Evolutionary conservation across 1,140 invertebrate genomes (phyloP), one percentile per base, ranked within the genome.

Genomic region (Bombus difficillimus): DNA sequence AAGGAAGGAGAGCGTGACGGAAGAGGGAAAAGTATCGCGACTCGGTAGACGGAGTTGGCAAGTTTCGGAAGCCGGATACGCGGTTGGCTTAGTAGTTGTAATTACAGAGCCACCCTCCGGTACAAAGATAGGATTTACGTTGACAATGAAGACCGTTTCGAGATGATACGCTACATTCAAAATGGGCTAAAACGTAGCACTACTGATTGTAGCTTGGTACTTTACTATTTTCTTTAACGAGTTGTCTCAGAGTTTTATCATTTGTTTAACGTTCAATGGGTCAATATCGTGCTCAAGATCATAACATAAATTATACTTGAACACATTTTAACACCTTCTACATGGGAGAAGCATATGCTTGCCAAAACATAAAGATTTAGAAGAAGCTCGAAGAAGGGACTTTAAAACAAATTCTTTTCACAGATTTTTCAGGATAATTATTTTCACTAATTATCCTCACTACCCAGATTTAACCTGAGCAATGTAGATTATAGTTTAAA

Each of bases 41-140:
- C 13, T 43, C 39, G 47, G 47, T 53, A 53, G 18, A 22, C 28
- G 9, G n/a, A 53, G 28, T 83, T 83, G 62, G 62, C 43, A 53
- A 83, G 73, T 77, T 77, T 77, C 37, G 25, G 18, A 32, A 28
- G 28, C 22, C 34, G 81, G 72, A 66, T 83, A 66, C 28, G 18
- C 43, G 43, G 73, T 83, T 76, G 68, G 41, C 28, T 83, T 25
- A 28, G 28, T 83, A 34, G 32, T 76, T 18, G 59, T 77, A 83
- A 83, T 83, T 68, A 77, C 28, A 18, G 73, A 77, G 18, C 9
- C 62, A 41, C 62, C 39, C 18, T n/a, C 22, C 66, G 66, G 18
- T 37, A 62, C 10, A 53, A 47, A 83, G 73, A 68, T 76, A 68
- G 64, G 34, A 41, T 68, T 83, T 47, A 64, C 25, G 59, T 32